Conservation (phyloP, 2,113 vertebrate genomes). For the Theristicus caerulescens region DNA sequence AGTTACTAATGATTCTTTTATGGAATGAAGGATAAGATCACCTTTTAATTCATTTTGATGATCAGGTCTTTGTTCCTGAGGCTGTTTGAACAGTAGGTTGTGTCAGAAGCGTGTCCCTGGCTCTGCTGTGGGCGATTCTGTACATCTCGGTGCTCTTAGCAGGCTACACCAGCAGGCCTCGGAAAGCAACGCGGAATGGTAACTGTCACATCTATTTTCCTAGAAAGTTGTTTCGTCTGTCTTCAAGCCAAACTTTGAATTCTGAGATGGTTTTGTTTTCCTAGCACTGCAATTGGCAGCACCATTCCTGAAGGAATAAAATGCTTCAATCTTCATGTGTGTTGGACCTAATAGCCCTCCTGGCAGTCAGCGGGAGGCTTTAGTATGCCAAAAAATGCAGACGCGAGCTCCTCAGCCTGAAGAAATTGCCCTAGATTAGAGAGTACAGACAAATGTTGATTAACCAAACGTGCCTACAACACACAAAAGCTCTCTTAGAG, state of each 20-base stretch:
- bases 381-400: neutral
- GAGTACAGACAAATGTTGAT: neutral
- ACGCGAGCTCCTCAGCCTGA: neutral
- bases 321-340: neutral
- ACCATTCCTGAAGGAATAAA: neutral
- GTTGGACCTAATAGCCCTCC: neutral
- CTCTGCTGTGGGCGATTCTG: neutral
- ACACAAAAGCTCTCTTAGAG: neutral
- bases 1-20: neutral
- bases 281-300: neutral
- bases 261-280: neutral
- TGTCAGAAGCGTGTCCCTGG: neutral
- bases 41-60: neutral
- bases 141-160: neutral
- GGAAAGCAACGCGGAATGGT: neutral
- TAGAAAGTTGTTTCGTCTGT: neutral
- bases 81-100: neutral
- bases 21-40: neutral
- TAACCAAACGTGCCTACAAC: neutral
- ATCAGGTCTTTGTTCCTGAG: neutral
- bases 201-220: neutral
- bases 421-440: neutral
- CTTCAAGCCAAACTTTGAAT: neutral
- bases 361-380: neutral
- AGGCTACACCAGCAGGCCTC: neutral